Percentiles rank a stretch among this genome's conserved stretches.
Evolutionary conservation across 2,888 invertebrate genomes (phyloP).

Genomic region (Actias luna): DNA sequence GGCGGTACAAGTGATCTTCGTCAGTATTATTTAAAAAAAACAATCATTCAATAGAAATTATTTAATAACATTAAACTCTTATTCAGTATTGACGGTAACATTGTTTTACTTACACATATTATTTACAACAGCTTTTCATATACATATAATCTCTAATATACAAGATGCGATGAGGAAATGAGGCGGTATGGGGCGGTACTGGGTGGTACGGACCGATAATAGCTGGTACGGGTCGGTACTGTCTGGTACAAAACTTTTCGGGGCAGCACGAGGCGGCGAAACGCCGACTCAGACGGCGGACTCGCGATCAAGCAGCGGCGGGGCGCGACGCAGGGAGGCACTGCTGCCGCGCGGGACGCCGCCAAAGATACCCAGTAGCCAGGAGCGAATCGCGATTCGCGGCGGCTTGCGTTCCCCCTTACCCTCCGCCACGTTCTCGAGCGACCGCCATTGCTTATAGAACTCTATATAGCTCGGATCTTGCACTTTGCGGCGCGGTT

Average conservation of each 20-base stretch:
- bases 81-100: constrained; percentile 82
- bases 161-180: constrained; percentile 17
- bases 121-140: constrained; percentile 76
- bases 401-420: constrained; percentile 81
- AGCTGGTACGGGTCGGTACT: no score
- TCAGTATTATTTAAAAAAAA: constrained; percentile 74
- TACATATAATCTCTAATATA: constrained; percentile 53
- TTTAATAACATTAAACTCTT: constrained; percentile 82
- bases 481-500: constrained; percentile 62
- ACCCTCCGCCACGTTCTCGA: constrained; percentile 84
- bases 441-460: constrained; percentile 89
- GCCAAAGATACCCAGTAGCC: constrained; percentile 89
- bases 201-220: not conserved
- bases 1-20: constrained; percentile 61
- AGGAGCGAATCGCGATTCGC: constrained; percentile 85
- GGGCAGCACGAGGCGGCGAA: not conserved
- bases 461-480: constrained; percentile 74
- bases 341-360: constrained; percentile 86
- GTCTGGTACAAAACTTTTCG: no score
- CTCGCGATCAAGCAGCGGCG: constrained; percentile 73
- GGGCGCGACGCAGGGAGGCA: constrained; percentile 66
- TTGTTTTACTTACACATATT: constrained; percentile 81
- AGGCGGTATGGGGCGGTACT: not conserved
- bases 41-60: constrained; percentile 75
- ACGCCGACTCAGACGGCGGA: constrained; percentile 65